Evolutionary conservation across 2,888 invertebrate genomes (phyloP).

Genomic region (Pecten maximus): DNA sequence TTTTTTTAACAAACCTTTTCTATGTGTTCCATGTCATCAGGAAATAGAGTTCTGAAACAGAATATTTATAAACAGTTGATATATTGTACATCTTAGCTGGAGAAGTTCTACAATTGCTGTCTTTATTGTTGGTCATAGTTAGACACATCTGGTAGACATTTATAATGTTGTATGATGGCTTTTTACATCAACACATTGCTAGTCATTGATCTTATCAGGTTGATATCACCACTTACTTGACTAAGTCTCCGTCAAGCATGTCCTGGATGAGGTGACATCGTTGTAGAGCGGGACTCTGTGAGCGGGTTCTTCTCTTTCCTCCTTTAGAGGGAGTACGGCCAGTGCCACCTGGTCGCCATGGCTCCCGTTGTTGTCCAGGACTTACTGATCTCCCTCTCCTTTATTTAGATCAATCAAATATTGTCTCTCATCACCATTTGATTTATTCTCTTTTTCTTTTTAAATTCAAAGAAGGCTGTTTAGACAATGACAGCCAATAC

Average conservation of each 20-base stretch:
- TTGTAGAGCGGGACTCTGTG: constrained; percentile 62
- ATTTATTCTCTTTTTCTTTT: background rate
- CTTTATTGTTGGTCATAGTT: too few relatives aligned
- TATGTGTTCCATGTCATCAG: constrained; percentile 23
- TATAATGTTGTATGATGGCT: background rate
- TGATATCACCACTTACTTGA: constrained; percentile 61
- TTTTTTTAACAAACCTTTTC: background rate
- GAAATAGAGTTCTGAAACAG: constrained; percentile 35
- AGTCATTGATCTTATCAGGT: too few relatives aligned
- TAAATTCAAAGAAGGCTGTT: too few relatives aligned
- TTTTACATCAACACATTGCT: background rate
- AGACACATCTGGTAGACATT: background rate
- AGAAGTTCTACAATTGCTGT: background rate
- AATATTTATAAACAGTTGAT: background rate
- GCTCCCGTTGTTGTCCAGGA: constrained; percentile 64
- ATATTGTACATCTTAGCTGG: background rate
- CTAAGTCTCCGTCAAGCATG: constrained; percentile 63
- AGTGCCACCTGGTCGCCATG: constrained; percentile 47
- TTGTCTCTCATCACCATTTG: background rate
- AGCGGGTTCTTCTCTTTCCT: constrained; percentile 59
- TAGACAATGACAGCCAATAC: too few relatives aligned
- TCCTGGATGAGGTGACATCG: constrained; percentile 53
- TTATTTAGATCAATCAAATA: background rate
- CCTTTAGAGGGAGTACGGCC: constrained; percentile 48
- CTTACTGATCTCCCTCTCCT: constrained; percentile 36